phyloP scores from a whole-genome alignment of 2,888 invertebrate genomes.

The Sericinus montela region DNA sequence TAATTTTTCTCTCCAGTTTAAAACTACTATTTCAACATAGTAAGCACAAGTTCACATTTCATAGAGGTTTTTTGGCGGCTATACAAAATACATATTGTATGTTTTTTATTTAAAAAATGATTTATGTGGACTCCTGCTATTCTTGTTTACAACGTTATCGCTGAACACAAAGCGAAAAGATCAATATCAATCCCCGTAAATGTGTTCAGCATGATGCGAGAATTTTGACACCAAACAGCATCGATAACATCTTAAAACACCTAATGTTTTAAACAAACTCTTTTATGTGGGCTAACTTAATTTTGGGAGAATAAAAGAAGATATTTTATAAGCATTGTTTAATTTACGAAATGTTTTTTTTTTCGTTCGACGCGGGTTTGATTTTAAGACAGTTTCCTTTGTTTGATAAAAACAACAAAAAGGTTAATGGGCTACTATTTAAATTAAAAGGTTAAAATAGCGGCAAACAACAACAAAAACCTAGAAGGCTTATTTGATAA shows the following conservation, averaged over 20 bases:
- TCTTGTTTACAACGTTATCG: constrained; percentile 70
- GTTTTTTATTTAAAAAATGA: constrained; percentile 43
- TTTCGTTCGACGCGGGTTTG: constrained; percentile 17
- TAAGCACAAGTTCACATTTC: background rate
- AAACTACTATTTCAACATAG: too few relatives aligned
- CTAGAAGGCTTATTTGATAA: too few relatives aligned
- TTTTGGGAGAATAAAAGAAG: constrained; percentile 70
- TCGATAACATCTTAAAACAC: constrained; percentile 73
- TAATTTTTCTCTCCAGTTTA: too few relatives aligned
- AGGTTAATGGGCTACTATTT: constrained; percentile 3
- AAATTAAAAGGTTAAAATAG: background rate
- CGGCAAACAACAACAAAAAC: too few relatives aligned
- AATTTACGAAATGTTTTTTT: constrained; percentile 27
- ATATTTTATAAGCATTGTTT: constrained; percentile 49
- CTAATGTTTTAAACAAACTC: constrained; percentile 80
- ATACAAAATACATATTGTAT: background rate
- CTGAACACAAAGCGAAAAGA: constrained; percentile 63
- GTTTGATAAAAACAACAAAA: constrained; percentile 1
- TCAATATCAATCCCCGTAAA: constrained; percentile 61
- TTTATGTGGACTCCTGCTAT: constrained; percentile 75
- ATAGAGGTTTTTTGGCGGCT: background rate
- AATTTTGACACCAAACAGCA: constrained; percentile 75
- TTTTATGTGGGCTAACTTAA: constrained; percentile 75
- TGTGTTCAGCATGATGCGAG: constrained; percentile 76
- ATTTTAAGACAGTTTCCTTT: background rate